phyloP scores from a whole-genome alignment of 2,113 vertebrate species.

The Todiramphus chloris region DNA sequence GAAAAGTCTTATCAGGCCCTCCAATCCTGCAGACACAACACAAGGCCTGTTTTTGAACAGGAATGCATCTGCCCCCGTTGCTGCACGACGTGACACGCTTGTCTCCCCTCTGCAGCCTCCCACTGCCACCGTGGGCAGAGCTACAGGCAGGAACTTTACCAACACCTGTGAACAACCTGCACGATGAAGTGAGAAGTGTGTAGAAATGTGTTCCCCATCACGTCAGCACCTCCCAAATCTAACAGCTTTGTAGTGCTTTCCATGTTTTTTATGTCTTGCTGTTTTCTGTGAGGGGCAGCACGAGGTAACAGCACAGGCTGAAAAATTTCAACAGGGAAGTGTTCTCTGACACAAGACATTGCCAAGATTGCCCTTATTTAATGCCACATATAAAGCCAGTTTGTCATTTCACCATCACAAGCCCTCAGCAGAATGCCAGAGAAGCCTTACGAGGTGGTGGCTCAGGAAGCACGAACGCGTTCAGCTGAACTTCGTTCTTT shows the following conservation, averaged over 20 bases:
- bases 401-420: not conserved
- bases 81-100: not conserved
- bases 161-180: not conserved
- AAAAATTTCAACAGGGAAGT: not conserved
- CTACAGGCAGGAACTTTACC: not conserved
- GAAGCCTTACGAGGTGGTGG: constrained; percentile 78
- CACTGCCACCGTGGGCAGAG: not conserved
- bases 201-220: not conserved
- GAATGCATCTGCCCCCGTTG: not conserved
- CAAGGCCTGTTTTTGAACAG: not conserved
- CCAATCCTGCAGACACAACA: not conserved
- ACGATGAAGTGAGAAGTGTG: not conserved
- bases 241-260: not conserved
- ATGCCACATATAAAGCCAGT: not conserved
- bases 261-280: not conserved
- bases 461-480: constrained; percentile 87
- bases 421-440: not conserved
- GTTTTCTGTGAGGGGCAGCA: not conserved
- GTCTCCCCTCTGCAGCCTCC: not conserved
- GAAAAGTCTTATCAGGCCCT: not conserved
- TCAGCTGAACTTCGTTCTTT: constrained; percentile 88
- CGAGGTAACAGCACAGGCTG: not conserved
- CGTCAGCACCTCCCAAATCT: not conserved
- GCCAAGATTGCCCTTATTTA: not conserved
- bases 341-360: not conserved